A percentile compares a stretch with the other conserved stretches of the same genome.
phyloP scores from a whole-genome alignment of 2,888 invertebrate species.

The Chloroclysta siterata region DNA sequence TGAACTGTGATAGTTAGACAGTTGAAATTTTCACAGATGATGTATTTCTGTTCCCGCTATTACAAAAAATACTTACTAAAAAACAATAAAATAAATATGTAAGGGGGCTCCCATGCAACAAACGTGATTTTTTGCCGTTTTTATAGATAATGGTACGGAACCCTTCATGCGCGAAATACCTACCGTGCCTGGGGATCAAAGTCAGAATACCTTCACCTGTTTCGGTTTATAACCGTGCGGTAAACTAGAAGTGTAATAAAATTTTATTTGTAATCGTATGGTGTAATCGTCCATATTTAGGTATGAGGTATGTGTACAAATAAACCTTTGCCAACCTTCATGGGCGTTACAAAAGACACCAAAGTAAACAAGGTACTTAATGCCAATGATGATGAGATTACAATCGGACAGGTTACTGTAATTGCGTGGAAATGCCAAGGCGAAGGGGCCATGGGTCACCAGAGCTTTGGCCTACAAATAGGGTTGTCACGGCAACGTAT shows the following conservation, averaged over 20 bases:
- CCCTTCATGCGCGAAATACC: too few species aligned
- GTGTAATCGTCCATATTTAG: background rate
- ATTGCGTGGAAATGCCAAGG: slow-evolving; percentile 50
- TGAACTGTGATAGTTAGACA: too few species aligned
- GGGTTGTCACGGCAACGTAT: background rate
- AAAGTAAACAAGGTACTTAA: slow-evolving; percentile 22
- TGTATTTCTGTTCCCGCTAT: too few species aligned
- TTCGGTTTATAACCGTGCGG: too few species aligned
- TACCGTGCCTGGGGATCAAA: too few species aligned
- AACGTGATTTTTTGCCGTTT: too few species aligned
- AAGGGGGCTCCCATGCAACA: too few species aligned
- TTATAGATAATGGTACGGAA: too few species aligned
- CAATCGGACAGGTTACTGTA: slow-evolving; percentile 47
- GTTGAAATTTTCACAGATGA: too few species aligned
- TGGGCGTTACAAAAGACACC: slow-evolving; percentile 24
- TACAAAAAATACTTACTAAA: too few species aligned
- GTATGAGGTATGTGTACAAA: background rate
- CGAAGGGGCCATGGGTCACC: slow-evolving; percentile 47
- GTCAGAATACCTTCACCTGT: too few species aligned
- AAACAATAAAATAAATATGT: too few species aligned
- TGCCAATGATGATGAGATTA: slow-evolving; percentile 49
- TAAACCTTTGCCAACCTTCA: background rate
- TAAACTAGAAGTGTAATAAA: background rate
- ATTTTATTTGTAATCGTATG: background rate
- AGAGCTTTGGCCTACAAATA: slow-evolving; percentile 33